Percentiles rank a stretch among this genome's conserved stretches.
These are phyloP conservation scores for Chrysina gloriosa DNA, from an alignment of 2,888 invertebrate genomes.

Conservation along the genomic window DNA sequence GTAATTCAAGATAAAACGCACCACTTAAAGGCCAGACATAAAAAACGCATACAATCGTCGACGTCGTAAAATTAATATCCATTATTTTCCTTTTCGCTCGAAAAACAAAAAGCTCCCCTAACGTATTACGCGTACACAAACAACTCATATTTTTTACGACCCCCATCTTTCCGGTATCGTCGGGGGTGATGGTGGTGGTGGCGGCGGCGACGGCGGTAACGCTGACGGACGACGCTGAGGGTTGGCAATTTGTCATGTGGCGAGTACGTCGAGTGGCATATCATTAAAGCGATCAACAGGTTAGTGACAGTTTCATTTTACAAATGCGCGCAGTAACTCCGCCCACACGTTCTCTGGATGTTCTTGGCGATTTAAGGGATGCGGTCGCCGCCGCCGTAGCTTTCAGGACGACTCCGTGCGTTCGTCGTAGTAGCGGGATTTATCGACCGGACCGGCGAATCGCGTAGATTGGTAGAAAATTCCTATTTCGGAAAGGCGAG, in stretches of 20 bases:
- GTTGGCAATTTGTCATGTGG: conserved; percentile 34
- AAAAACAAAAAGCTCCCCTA: conserved; percentile 15
- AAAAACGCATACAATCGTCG: too few relatives aligned
- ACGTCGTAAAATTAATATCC: not conserved
- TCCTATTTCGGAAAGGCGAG: too few relatives aligned
- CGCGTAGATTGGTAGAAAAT: too few relatives aligned
- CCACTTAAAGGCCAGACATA: too few relatives aligned
- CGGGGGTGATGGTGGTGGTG: conserved; percentile 3
- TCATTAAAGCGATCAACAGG: conserved; percentile 51
- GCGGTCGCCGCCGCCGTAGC: not conserved
- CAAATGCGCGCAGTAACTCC: conserved; percentile 56
- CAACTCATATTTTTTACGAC: conserved; percentile 23
- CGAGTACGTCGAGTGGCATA: conserved; percentile 37
- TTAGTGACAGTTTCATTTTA: conserved; percentile 55
- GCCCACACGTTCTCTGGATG: conserved; percentile 49
- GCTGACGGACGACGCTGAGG: conserved; percentile 1
- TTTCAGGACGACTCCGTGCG: not conserved
- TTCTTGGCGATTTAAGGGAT: conserved; percentile 21
- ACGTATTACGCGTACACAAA: conserved; percentile 3
- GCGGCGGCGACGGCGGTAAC: not conserved
- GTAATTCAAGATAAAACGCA: too few relatives aligned
- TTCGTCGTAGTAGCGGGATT: not conserved
- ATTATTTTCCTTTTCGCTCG: not conserved
- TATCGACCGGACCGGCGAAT: not conserved
- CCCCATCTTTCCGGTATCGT: not conserved